phyloP scores from a whole-genome alignment of 2,888 invertebrate genomes.

The Mimas tiliae region DNA sequence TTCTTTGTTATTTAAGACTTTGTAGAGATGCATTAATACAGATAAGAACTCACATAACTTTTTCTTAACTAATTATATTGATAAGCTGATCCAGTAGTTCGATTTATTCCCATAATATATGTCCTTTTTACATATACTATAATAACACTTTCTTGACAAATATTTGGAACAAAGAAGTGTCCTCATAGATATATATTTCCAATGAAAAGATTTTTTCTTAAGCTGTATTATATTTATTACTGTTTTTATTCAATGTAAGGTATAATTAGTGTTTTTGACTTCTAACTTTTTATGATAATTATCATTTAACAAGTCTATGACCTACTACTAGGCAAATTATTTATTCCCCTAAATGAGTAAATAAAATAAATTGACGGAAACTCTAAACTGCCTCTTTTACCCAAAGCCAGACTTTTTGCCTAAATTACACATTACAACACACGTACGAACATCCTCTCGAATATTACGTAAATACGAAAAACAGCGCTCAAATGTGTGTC shows the following conservation, averaged over 20 bases:
- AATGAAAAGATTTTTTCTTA: no score
- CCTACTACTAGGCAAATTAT: no score
- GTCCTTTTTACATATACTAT: not conserved
- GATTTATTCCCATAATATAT: not conserved
- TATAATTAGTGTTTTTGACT: no score
- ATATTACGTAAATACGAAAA: constrained; percentile 51
- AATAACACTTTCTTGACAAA: not conserved
- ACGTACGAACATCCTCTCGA: constrained; percentile 43
- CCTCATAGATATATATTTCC: no score
- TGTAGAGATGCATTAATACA: not conserved
- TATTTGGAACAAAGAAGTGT: not conserved
- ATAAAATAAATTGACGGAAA: not conserved
- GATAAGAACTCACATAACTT: not conserved
- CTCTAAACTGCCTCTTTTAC: not conserved
- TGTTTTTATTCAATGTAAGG: no score
- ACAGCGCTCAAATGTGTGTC: constrained; percentile 47
- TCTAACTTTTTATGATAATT: no score
- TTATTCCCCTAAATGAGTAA: no score
- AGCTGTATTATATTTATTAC: no score
- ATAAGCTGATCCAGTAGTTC: not conserved
- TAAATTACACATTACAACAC: constrained; percentile 46
- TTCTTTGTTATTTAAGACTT: no score
- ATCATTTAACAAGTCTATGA: no score
- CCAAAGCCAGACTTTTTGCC: constrained; percentile 27
- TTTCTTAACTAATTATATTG: not conserved